Percentiles rank a stretch among this genome's conserved stretches.
Evolutionary conservation across 2,113 vertebrate genomes (phyloP).

Genomic region (Spermophilus dauricus): DNA sequence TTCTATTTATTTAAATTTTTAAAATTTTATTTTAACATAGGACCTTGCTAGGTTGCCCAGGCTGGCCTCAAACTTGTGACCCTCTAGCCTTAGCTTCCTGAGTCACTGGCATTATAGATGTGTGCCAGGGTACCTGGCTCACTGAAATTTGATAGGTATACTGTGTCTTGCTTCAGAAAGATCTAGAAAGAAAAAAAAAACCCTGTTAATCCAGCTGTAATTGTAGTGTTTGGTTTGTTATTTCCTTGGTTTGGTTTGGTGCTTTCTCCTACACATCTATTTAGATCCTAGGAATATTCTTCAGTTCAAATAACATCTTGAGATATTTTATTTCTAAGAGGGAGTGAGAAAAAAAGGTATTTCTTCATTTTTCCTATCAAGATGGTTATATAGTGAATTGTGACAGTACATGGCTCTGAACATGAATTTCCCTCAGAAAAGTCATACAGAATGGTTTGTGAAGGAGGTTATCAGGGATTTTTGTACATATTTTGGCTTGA

Average conservation of each 20-base stretch:
- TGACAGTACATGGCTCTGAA: slow-evolving; percentile 41
- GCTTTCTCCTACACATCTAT: neutral
- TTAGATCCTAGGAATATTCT: neutral
- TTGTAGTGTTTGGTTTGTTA: neutral
- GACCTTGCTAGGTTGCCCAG: too few species aligned
- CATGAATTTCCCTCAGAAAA: slow-evolving; percentile 57
- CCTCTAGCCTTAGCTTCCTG: too few species aligned
- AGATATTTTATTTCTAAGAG: slow-evolving; percentile 25
- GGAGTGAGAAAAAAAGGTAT: neutral
- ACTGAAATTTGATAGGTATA: neutral
- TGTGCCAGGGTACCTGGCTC: too few species aligned
- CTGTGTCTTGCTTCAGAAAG: neutral
- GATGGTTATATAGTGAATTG: slow-evolving; percentile 25
- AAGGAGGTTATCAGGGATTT: slow-evolving; percentile 8
- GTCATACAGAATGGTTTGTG: neutral
- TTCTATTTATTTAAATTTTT: too few species aligned
- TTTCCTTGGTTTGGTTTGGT: neutral
- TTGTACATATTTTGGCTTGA: neutral
- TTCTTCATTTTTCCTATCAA: slow-evolving; percentile 58
- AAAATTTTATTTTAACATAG: too few species aligned
- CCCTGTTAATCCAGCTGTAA: neutral
- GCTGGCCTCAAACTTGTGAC: too few species aligned
- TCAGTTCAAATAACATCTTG: slow-evolving; percentile 1
- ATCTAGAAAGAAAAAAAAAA: neutral
- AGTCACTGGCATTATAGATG: too few species aligned